phyloP scores from a whole-genome alignment of 1,140 invertebrate species.

The Tetranychus urticae region DNA sequence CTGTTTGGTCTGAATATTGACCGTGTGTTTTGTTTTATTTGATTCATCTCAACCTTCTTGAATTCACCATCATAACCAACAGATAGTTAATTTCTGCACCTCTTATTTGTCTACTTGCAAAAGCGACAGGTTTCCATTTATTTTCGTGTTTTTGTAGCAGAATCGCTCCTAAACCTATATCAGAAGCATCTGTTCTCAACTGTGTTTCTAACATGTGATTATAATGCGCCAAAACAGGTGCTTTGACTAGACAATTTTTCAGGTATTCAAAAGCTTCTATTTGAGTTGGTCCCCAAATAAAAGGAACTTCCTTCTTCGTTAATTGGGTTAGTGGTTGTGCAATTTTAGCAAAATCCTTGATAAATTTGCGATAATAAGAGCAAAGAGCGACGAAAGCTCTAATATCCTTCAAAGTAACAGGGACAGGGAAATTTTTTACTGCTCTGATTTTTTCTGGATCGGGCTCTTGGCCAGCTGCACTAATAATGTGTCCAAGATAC shows the following conservation, averaged over 20 bases:
- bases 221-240: background rate
- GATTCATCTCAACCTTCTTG: too few species aligned
- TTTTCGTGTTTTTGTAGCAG: background rate
- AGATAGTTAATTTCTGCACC: too few species aligned
- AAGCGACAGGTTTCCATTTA: background rate
- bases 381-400: constrained; percentile 7
- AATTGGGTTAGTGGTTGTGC: constrained; percentile 17
- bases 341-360: constrained; percentile 16
- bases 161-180: background rate
- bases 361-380: constrained; percentile 11
- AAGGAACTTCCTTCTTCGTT: constrained; percentile 9
- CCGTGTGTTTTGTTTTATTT: too few species aligned
- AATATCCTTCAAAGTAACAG: constrained; percentile 4
- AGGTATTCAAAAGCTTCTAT: background rate
- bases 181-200: background rate
- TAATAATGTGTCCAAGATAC: constrained; percentile 10
- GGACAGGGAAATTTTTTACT: constrained; percentile 7
- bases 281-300: constrained; percentile 1
- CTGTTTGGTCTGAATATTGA: too few species aligned
- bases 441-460: constrained; percentile 4
- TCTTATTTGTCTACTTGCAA: constrained; percentile 11
- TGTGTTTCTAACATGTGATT: too few species aligned
- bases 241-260: background rate
- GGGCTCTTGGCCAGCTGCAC: constrained; percentile 3
- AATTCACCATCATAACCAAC: too few species aligned